Evolutionary conservation across 2,888 invertebrate genomes (phyloP), one percentile per base, ranked within the genome.

Genomic region (Cetonia aurata): DNA sequence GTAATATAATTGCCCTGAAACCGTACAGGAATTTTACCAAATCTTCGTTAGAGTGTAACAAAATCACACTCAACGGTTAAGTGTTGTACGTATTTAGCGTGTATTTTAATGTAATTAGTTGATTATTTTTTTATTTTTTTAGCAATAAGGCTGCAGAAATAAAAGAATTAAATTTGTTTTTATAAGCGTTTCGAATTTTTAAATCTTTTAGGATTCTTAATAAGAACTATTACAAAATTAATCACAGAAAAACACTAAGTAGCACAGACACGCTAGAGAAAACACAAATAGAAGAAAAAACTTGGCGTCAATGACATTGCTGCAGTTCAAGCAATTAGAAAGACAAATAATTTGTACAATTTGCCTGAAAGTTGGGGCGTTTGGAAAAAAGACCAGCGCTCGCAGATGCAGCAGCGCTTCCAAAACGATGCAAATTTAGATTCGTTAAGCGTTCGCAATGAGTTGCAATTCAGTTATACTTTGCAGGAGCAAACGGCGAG

Each of bases 271-370:
- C 13, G 3, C 15, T 50, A 50, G 50, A 15, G 10, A 15, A 13
- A 15, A 15, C 13, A 6, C 0, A 50, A 15, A 15, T 13, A 9
- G 19, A 50, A 0, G 3, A 50, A 50, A 50, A 48, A 48, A 48
- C 10, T 15, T 3, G 15, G 9, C 17, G 15, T 50, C 13, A 15
- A 9, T 50, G 50, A n/a, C 13, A 4, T 8, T 50, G 15, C 17
- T 15, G 19, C 17, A 50, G 19, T 19, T 50, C 17, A 15, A 19
- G 50, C 19, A 50, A 9, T 50, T 50, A 15, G 8, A 13, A 15
- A 13, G 50, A 50, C 50, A 13, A 50, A 50, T 50, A 50, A 50
- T 15, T 50, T 25, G 50, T 50, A 50, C 50, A 50, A 50, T 50
- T 50, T 50, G 19, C 50, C 13, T 15, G 15, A 4, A 50, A 50